Evolutionary conservation across 2,888 invertebrate species (phyloP).

Genomic region (Notodonta ziczac): DNA sequence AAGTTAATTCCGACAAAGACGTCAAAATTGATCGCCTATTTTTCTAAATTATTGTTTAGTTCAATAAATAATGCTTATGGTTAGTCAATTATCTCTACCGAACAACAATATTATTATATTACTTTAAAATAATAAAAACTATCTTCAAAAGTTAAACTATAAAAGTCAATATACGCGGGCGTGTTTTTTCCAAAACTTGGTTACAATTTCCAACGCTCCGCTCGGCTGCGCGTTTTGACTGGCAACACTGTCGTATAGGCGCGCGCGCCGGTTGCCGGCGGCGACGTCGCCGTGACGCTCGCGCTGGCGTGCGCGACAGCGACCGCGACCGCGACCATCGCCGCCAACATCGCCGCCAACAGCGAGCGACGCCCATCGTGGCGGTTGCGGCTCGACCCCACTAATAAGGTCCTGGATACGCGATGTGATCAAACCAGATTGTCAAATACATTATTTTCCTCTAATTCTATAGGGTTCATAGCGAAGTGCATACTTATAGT

Average conservation of each 20-base stretch:
- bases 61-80: too few relatives aligned
- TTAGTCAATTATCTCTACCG: too few relatives aligned
- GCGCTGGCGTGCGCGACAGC: constrained; percentile 73
- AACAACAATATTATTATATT: too few relatives aligned
- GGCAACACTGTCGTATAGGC: constrained; percentile 45
- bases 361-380: constrained; percentile 95
- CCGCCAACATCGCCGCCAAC: constrained; percentile 78
- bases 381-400: constrained; percentile 95
- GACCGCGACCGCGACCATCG: constrained; percentile 79
- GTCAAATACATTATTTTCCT: constrained; percentile 30
- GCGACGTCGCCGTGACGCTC: constrained; percentile 69
- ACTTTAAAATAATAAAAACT: too few relatives aligned
- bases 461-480: too few relatives aligned
- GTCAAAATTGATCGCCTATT: neutral
- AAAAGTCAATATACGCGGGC: too few relatives aligned
- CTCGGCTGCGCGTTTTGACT: neutral
- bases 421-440: constrained; percentile 27
- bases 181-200: neutral
- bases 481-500: too few relatives aligned
- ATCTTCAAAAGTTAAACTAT: too few relatives aligned
- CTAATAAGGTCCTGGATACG: constrained; percentile 90
- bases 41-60: too few relatives aligned
- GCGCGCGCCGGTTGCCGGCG: constrained; percentile 52
- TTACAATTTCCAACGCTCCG: neutral
- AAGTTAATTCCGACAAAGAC: neutral